Conservation (phyloP, 1,140 invertebrate genomes). For the Carposina sasakii region DNA sequence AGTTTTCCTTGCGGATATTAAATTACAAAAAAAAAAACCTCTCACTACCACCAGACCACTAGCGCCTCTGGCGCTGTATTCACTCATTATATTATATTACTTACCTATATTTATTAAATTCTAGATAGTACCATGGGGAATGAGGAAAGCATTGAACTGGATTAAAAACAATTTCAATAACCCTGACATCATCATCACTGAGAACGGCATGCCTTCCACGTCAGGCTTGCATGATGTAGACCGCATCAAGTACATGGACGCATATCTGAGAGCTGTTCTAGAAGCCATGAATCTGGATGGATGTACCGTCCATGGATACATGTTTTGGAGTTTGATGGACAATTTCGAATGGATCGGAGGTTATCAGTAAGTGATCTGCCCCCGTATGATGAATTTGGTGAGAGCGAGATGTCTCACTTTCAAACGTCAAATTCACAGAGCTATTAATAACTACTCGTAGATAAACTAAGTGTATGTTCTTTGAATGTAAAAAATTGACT, state of each 20-base stretch:
- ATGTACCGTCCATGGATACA: constrained; percentile 40
- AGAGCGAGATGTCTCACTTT: no score
- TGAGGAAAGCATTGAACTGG: constrained; percentile 45
- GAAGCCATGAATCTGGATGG: constrained; percentile 42
- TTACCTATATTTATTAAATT: constrained; percentile 5
- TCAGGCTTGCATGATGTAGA: constrained; percentile 62
- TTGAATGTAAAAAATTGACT: no score
- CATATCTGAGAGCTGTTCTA: constrained; percentile 72
- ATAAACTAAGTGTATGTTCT: no score
- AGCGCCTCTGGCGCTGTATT: no score
- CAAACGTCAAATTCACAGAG: no score
- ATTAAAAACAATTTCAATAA: constrained; percentile 49
- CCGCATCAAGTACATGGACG: constrained; percentile 71
- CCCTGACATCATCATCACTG: constrained; percentile 44
- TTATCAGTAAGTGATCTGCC: constrained; percentile 23
- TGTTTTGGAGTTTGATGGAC: constrained; percentile 54
- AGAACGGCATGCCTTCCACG: constrained; percentile 71
- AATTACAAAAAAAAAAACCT: no score
- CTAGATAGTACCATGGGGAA: constrained; percentile 43
- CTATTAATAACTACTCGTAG: no score
- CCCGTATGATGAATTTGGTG: no score
- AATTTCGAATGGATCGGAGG: constrained; percentile 50
- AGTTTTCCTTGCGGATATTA: no score
- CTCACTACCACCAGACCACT: no score
- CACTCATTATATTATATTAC: neutral